Evolutionary conservation across 2,113 vertebrate species (phyloP).

Genomic region (Vidua macroura): DNA sequence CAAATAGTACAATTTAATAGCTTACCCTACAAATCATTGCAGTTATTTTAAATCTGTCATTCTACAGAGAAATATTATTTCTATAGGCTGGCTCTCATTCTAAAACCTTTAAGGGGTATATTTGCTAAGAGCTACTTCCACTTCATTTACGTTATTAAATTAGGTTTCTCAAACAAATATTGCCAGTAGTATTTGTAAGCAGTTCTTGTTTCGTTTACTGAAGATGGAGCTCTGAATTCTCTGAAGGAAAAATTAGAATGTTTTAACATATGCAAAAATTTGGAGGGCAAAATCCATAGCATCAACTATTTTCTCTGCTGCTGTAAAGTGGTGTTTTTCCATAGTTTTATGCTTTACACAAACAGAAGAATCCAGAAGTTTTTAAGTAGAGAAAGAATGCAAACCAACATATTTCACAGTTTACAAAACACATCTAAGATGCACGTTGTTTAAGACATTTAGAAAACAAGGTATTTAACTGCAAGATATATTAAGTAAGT

Average conservation of each 20-base stretch:
- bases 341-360: neutral
- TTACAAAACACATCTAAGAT: neutral
- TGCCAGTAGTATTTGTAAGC: conserved; percentile 26
- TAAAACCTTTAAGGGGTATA: conserved; percentile 35
- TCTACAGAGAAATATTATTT: conserved; percentile 24
- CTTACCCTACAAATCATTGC: conserved; percentile 13
- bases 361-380: neutral
- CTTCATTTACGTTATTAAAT: conserved; percentile 57
- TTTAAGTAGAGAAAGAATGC: neutral
- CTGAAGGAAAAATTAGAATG: neutral
- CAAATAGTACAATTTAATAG: conserved; percentile 6
- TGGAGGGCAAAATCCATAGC: neutral
- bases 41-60: conserved; percentile 26
- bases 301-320: neutral
- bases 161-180: conserved; percentile 44
- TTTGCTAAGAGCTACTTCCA: conserved; percentile 34
- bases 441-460: neutral
- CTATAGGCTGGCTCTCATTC: conserved; percentile 6
- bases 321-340: neutral
- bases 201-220: neutral
- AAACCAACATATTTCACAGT: neutral
- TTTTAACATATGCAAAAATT: conserved; percentile 9
- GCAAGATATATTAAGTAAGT: neutral
- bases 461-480: neutral
- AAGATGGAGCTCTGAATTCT: conserved; percentile 7